These are phyloP conservation scores for Psilopsiagon aymara DNA, from an alignment of 2,113 vertebrate species.

Conservation along the genomic window DNA sequence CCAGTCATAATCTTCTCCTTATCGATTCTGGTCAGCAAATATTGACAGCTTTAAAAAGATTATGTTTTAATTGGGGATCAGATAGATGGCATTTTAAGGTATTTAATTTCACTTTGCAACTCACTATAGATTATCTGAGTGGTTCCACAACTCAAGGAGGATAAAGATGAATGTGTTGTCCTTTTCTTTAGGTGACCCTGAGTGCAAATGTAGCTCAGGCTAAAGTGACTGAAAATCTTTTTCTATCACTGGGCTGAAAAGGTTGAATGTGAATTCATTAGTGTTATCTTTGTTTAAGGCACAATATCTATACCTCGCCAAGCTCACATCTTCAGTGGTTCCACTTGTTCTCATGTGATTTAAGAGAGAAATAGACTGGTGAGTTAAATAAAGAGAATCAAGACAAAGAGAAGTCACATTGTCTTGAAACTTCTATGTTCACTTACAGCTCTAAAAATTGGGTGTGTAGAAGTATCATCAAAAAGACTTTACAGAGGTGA, in stretches of 20 bases:
- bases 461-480: not conserved
- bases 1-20: conserved; percentile 78
- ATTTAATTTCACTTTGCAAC: conserved; percentile 74
- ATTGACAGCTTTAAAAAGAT: conserved; percentile 86
- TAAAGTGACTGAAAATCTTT: conserved; percentile 85
- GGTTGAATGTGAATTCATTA: conserved; percentile 83
- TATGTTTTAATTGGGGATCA: conserved; percentile 86
- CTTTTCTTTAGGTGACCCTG: conserved; percentile 79
- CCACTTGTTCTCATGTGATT: not conserved
- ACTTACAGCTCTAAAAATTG: not conserved
- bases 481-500: not conserved
- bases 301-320: conserved; percentile 44
- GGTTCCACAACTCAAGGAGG: conserved; percentile 70
- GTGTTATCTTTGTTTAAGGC: conserved; percentile 73
- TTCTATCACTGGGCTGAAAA: conserved; percentile 78
- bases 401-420: not conserved
- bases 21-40: conserved; percentile 80
- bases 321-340: not conserved
- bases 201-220: conserved; percentile 69
- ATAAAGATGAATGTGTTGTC: conserved; percentile 84
- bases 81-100: conserved; percentile 81
- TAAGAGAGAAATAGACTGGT: not conserved
- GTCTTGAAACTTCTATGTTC: not conserved
- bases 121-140: conserved; percentile 76
- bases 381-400: not conserved